Evolutionary conservation across 2,888 invertebrate genomes (phyloP).

Genomic region (Tribolium freemani): DNA sequence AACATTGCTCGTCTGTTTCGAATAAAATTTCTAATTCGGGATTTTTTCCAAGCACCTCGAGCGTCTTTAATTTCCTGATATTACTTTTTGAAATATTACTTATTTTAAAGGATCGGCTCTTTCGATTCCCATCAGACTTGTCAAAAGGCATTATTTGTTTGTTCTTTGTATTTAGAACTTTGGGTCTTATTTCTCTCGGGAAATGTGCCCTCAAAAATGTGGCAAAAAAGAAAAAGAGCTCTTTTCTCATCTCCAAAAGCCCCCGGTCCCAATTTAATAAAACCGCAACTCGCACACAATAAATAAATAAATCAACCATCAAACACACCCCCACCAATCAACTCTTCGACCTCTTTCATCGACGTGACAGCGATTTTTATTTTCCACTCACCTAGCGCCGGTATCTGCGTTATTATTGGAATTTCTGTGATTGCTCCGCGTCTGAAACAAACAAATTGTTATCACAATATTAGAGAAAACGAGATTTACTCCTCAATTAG

Average conservation of each 20-base stretch:
- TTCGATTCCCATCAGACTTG: constrained; percentile 40
- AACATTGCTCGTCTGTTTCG: neutral
- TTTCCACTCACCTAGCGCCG: constrained; percentile 52
- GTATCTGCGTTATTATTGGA: constrained; percentile 53
- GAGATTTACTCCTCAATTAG: neutral
- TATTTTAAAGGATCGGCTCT: constrained; percentile 36
- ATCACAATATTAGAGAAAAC: neutral
- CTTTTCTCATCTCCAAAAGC: constrained; percentile 24
- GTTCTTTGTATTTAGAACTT: constrained; percentile 42
- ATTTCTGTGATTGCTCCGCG: constrained; percentile 48
- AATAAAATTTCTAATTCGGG: neutral
- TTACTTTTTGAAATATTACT: constrained; percentile 39
- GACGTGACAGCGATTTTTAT: constrained; percentile 12
- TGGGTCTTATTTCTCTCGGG: constrained; percentile 38
- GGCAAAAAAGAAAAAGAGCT: constrained; percentile 8
- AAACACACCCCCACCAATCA: constrained; percentile 21
- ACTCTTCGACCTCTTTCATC: neutral
- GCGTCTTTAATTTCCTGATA: constrained; percentile 26
- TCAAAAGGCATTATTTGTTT: constrained; percentile 42
- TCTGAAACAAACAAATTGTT: constrained; percentile 46
- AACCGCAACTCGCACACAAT: constrained; percentile 37
- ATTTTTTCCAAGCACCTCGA: neutral
- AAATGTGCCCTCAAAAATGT: constrained; percentile 25
- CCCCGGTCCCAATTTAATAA: constrained; percentile 34
- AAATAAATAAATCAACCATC: constrained; percentile 32